phyloP scores from a whole-genome alignment of 2,797 vertebrate genomes.

The Meda fulgida region DNA sequence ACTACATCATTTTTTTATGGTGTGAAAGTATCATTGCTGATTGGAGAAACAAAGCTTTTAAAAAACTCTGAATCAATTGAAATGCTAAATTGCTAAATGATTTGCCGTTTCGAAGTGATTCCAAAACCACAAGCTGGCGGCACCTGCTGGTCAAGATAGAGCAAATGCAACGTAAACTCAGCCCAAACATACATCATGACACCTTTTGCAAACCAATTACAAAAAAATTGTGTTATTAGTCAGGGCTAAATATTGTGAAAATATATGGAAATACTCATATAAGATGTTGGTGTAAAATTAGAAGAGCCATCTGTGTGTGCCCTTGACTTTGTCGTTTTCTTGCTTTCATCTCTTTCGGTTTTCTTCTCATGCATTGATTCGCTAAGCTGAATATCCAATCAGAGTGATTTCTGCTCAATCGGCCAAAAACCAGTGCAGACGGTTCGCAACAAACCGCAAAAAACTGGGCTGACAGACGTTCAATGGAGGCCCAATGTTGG shows the following conservation, averaged over 20 bases:
- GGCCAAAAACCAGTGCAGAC: not conserved
- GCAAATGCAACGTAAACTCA: too few relatives aligned
- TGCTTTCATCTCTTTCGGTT: not conserved
- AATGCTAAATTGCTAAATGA: not conserved
- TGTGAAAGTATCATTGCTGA: not conserved
- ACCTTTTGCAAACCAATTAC: too few relatives aligned
- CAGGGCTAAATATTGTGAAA: not conserved
- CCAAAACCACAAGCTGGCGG: not conserved
- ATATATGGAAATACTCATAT: not conserved
- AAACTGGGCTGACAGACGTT: not conserved
- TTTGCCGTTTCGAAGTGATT: too few relatives aligned
- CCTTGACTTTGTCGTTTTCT: not conserved
- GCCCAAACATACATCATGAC: too few relatives aligned
- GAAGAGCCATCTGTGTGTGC: not conserved
- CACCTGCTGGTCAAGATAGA: not conserved
- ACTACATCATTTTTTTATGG: not conserved
- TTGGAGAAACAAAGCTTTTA: not conserved
- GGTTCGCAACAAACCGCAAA: not conserved
- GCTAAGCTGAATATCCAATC: not conserved
- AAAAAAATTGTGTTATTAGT: too few relatives aligned
- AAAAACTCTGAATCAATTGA: not conserved
- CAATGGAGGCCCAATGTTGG: not conserved
- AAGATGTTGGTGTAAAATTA: not conserved
- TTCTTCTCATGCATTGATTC: not conserved
- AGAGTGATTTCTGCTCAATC: not conserved